Evolutionary conservation across 2,888 invertebrate genomes (phyloP).

Genomic region (Lithophane socia): DNA sequence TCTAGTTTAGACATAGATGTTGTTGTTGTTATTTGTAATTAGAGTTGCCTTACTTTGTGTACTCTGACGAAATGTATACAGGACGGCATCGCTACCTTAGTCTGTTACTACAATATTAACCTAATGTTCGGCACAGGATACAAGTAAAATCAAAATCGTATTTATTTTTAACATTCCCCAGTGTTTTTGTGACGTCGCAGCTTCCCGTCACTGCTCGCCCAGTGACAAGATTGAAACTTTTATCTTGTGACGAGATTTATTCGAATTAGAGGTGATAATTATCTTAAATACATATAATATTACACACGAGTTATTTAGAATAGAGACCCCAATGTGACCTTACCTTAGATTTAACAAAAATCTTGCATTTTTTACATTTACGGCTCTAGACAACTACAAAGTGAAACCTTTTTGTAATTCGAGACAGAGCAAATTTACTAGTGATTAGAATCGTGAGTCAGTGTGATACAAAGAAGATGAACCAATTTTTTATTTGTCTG

Average conservation of each 20-base stretch:
- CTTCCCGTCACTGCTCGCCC: conserved; percentile 11
- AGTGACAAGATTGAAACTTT: conserved; percentile 45
- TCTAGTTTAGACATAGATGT: conserved; percentile 29
- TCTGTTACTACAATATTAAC: conserved; percentile 55
- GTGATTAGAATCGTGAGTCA: conserved; percentile 18
- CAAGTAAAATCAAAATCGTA: conserved; percentile 53
- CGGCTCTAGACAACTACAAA: conserved; percentile 17
- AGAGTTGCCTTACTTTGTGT: conserved; percentile 72
- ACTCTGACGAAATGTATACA: conserved; percentile 63
- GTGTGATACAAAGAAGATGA: conserved; percentile 33
- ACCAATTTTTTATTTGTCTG: conserved; percentile 11
- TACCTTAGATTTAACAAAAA: conserved; percentile 58
- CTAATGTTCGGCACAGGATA: conserved; percentile 56
- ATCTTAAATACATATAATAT: conserved; percentile 54
- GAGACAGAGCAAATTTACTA: conserved; percentile 17
- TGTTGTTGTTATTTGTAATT: conserved; percentile 63
- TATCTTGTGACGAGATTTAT: conserved; percentile 58
- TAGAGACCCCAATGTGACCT: conserved; percentile 65
- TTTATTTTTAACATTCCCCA: conserved; percentile 62
- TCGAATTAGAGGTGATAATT: conserved; percentile 62
- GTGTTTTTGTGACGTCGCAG: conserved; percentile 37
- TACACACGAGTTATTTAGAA: conserved; percentile 56
- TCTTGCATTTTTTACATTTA: conserved; percentile 42
- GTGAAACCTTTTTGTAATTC: conserved; percentile 4
- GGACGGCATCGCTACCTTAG: conserved; percentile 42